Base-by-base conservation (phyloP, 2,888 invertebrate species). In the Cylindroiulus punctatus region DNA sequence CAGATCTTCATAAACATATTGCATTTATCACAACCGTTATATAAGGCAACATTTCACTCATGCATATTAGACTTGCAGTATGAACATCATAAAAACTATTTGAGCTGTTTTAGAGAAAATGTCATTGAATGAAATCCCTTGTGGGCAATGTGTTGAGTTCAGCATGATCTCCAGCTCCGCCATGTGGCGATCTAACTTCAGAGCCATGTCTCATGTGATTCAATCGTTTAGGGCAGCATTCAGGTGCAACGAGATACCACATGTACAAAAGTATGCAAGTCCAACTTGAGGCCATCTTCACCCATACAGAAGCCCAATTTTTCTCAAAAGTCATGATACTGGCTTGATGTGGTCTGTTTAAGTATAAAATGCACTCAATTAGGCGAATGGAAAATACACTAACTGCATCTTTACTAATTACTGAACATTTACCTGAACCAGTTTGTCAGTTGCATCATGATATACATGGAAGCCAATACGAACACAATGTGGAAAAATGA, bases 381-480 rank as follows among this genome's bases (percentile, higher is more conserved):
- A 83, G 44, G 44, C 44, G 32, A 44, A 44, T 86, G 44, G 57
- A 19, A 30, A 26, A 42, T 30, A 19, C 0, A 4, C 14, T 12
- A 17, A 86, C 10, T 10, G 19, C 32, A 36, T 19, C 17, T 10
- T 10, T 12, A 84, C 44, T 19, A 84, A 47, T n/a, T n/a, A 47
- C 7, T 76, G 1, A 22, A 44, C 81, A 76, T 30, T 22, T 57
- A 91, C 92, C 90, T 90, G 88, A 91, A 91, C 92, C 92, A 92
- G 88, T 91, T 91, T 30, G 92, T 92, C 22, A 92, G 89, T 88
- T 91, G 91, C 91, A 92, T 91, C 92, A 92, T 92, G 87, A 92
- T 90, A 88, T 91, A 91, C 85, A 92, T 90, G 84, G 90, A 89
- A 30, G 92, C 92, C 84, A 92, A 88, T 81, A 89, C 89, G 88